phyloP scores from a whole-genome alignment of 2,888 invertebrate genomes.

The Ectobius pallidus region DNA sequence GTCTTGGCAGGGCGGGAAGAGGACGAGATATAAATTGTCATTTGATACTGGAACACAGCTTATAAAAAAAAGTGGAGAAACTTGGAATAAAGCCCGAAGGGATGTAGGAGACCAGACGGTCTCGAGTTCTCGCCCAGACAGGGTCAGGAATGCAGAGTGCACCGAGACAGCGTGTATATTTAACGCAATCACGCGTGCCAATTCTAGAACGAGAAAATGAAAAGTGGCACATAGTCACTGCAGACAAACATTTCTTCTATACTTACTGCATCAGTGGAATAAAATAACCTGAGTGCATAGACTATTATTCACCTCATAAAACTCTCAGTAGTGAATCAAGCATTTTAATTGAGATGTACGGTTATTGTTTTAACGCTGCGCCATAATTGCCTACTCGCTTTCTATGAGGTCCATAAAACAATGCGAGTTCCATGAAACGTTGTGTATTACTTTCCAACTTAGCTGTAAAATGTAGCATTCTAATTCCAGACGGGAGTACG shows the following conservation, averaged over 20 bases:
- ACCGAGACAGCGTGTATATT: conserved; percentile 10
- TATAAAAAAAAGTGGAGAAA: not conserved
- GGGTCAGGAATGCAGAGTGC: conserved; percentile 16
- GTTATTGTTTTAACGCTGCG: no score
- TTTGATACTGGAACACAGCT: not conserved
- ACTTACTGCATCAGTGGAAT: no score
- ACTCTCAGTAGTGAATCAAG: no score
- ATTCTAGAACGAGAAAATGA: not conserved
- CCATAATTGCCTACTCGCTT: no score
- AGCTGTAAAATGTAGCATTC: no score
- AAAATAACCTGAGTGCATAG: no score
- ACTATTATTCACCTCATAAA: no score
- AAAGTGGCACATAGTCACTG: not conserved
- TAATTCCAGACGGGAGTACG: no score
- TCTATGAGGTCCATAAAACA: no score
- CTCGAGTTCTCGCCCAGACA: conserved; percentile 19
- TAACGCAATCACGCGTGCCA: conserved; percentile 17
- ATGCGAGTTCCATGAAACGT: no score
- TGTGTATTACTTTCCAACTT: no score
- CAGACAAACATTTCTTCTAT: not conserved
- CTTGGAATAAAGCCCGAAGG: conserved; percentile 13
- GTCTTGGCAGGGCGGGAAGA: not conserved
- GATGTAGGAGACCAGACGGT: not conserved
- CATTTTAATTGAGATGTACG: no score
- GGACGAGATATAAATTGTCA: not conserved